Evolutionary conservation across 2,797 vertebrate species (phyloP).

Genomic region (Diplodus puntazzo): DNA sequence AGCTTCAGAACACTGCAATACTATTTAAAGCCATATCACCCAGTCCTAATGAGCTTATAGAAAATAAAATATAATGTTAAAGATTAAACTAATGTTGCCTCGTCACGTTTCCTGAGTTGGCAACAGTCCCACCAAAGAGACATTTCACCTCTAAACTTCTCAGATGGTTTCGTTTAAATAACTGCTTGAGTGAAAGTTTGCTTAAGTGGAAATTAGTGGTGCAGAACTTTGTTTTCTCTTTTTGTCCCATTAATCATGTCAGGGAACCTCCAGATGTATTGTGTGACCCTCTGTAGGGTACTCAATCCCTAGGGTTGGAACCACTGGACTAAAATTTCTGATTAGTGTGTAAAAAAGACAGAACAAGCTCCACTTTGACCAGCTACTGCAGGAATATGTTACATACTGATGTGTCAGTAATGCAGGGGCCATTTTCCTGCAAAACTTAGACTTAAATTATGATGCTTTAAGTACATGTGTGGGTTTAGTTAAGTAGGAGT

Average conservation of each 20-base stretch:
- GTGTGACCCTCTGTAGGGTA: not conserved
- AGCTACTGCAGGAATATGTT: conserved; percentile 19
- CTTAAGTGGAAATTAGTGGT: not conserved
- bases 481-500: not conserved
- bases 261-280: not conserved
- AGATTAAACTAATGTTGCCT: not conserved
- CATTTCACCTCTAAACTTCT: not conserved
- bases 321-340: not conserved
- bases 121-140: no score
- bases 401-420: not conserved
- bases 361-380: not conserved
- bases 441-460: not conserved
- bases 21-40: no score
- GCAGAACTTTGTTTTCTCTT: not conserved
- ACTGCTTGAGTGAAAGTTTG: not conserved
- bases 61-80: not conserved
- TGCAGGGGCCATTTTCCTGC: not conserved
- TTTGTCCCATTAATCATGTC: conserved; percentile 2
- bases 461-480: not conserved
- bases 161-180: not conserved
- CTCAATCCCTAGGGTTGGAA: not conserved
- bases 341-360: not conserved
- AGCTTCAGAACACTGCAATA: no score
- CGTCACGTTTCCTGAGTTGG: no score
- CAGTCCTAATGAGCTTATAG: not conserved